Base-by-base conservation (phyloP, 2,888 invertebrate species). In the Creontiades dilutus region DNA sequence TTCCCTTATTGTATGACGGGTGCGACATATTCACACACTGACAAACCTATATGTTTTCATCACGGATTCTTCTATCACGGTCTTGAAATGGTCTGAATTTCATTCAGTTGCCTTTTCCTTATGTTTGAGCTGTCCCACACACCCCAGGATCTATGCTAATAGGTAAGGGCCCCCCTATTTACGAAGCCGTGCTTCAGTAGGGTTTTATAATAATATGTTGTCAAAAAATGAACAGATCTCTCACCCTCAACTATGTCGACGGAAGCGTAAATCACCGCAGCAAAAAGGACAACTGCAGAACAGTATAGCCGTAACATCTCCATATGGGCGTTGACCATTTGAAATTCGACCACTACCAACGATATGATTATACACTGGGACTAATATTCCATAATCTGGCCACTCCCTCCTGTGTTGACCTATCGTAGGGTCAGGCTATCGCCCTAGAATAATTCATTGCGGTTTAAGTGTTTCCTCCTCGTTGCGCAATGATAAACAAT, bases 161-260 rank as follows among this genome's bases (percentile, higher is more conserved):
- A n/a, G n/a, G n/a, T n/a, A n/a, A n/a, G n/a, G n/a, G n/a, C n/a
- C n/a, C n/a, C n/a, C n/a, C n/a, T n/a, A n/a, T n/a, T n/a, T n/a
- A n/a, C n/a, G n/a, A n/a, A n/a, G n/a, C n/a, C n/a, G n/a, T n/a
- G n/a, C n/a, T n/a, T n/a, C n/a, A n/a, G n/a, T n/a, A n/a, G n/a
- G n/a, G n/a, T n/a, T n/a, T n/a, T n/a, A n/a, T n/a, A n/a, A n/a
- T 37, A 37, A 4, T 37, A 37, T 37, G 37, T 37, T 37, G 37
- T 68, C 13, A 27, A 13, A 13, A 23, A 11, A 89, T 52, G 84
- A 52, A 89, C 89, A 84, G 5, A 85, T 28, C 27, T 85, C 61
- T 90, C 90, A 19, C 57, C 23, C 23, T 52, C 37, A 61, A 86
- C 80, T 19, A 85, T 76, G n/a, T 85, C 52, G 27, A 89, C 89